Evolutionary conservation across 1,140 invertebrate species (phyloP).

Genomic region (Eurytemora carolleeae): DNA sequence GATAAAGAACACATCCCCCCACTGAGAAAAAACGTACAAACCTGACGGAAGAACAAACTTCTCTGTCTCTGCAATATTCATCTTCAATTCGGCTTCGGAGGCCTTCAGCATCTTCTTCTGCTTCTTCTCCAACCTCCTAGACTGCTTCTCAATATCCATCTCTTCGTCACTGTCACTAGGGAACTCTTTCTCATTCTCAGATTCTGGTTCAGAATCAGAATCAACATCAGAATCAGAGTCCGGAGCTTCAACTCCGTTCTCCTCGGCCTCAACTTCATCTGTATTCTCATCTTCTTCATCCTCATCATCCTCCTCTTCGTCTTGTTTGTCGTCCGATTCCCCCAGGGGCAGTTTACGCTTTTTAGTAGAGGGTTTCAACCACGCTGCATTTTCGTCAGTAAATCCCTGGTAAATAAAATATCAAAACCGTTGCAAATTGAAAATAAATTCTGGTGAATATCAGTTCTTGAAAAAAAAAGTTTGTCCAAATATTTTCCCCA

Average conservation of each 20-base stretch:
- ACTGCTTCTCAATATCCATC: constrained; percentile 65
- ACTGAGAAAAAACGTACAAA: background rate
- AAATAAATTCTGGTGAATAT: constrained; percentile 16
- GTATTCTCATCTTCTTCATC: constrained; percentile 25
- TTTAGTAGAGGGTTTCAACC: constrained; percentile 35
- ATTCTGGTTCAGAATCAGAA: too few relatives aligned
- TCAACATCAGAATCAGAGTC: constrained; percentile 13
- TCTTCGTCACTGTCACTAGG: too few relatives aligned
- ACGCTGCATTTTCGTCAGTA: constrained; percentile 44
- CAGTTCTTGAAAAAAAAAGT: constrained; percentile 11
- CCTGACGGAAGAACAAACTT: constrained; percentile 50
- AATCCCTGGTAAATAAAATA: constrained; percentile 28
- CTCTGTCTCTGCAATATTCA: constrained; percentile 50
- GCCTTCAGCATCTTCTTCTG: constrained; percentile 39
- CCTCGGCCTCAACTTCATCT: constrained; percentile 24
- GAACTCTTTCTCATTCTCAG: too few relatives aligned
- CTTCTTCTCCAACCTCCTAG: constrained; percentile 54
- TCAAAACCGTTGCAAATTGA: constrained; percentile 18
- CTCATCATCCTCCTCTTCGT: constrained; percentile 23
- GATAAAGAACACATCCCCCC: background rate
- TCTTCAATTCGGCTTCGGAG: constrained; percentile 32
- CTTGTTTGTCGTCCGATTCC: constrained; percentile 19
- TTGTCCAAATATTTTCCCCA: too few relatives aligned
- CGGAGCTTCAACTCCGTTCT: constrained; percentile 11
- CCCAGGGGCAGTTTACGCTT: constrained; percentile 18